These are phyloP conservation scores for Porites rus DNA, from an alignment of 92 coral and sea anemone species.

Conservation along the genomic window DNA sequence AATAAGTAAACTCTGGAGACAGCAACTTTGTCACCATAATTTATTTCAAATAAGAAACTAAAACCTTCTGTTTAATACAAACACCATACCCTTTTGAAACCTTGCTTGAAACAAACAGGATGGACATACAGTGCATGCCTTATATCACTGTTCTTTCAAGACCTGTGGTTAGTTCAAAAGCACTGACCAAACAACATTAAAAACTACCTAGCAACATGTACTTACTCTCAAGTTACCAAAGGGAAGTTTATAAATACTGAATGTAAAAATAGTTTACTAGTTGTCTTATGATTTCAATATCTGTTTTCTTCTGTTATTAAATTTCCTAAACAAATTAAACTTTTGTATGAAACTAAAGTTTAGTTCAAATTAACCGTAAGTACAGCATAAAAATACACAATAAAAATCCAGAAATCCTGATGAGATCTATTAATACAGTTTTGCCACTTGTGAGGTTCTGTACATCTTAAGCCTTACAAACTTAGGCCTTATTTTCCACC, in stretches of 20 bases:
- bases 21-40: neutral
- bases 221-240: no score
- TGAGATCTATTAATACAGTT: neutral
- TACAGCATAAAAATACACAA: neutral
- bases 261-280: conserved; percentile 21
- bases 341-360: neutral
- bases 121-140: neutral
- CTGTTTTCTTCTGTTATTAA: neutral
- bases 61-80: conserved; percentile 7
- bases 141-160: conserved; percentile 12
- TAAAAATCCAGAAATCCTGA: neutral
- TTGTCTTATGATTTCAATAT: neutral
- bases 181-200: conserved; percentile 5
- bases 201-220: no score
- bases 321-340: neutral
- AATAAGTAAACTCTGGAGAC: neutral
- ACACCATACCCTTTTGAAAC: neutral
- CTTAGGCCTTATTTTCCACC: neutral
- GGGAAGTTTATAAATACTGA: neutral
- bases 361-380: neutral
- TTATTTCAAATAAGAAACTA: conserved; percentile 29
- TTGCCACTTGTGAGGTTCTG: neutral
- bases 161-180: neutral
- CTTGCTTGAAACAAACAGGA: conserved; percentile 8
- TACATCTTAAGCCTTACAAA: neutral